Conservation (phyloP, 2,888 invertebrate species). For the Escarpia spicata region DNA sequence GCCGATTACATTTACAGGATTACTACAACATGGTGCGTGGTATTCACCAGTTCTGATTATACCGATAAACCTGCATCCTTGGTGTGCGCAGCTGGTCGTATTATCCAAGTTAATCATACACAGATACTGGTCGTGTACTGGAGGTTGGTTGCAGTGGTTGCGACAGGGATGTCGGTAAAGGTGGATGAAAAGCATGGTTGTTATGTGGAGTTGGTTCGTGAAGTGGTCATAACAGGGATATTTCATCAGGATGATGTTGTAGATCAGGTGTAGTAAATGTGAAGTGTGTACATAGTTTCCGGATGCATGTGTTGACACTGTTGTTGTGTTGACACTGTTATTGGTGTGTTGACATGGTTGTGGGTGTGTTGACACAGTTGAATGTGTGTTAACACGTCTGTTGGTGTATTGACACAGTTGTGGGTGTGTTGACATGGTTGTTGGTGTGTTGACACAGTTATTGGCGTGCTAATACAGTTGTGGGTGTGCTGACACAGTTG, state of each 20-base stretch:
- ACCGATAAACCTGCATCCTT: background rate
- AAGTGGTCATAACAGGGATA: background rate
- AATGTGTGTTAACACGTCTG: too few species aligned
- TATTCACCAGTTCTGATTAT: background rate
- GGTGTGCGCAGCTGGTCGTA: background rate
- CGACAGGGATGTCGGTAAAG: background rate
- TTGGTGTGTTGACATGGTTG: too few species aligned
- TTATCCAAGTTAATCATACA: background rate
- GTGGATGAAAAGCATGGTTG: background rate
- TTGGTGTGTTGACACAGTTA: too few species aligned
- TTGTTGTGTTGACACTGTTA: background rate
- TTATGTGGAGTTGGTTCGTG: too few species aligned
- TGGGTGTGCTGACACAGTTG: background rate
- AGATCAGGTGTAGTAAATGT: background rate
- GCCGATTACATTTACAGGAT: background rate
- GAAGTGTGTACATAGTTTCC: too few species aligned
- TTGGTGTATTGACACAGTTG: too few species aligned
- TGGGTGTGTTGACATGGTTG: too few species aligned
- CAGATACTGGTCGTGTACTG: background rate
- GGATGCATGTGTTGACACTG: too few species aligned
- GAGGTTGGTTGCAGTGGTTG: background rate
- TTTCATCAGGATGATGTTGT: background rate
- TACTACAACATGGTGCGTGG: constrained; percentile 1
- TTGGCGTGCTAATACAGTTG: too few species aligned
- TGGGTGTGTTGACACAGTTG: too few species aligned